phyloP scores from a whole-genome alignment of 1,140 invertebrate genomes.

The Aethina tumida region DNA sequence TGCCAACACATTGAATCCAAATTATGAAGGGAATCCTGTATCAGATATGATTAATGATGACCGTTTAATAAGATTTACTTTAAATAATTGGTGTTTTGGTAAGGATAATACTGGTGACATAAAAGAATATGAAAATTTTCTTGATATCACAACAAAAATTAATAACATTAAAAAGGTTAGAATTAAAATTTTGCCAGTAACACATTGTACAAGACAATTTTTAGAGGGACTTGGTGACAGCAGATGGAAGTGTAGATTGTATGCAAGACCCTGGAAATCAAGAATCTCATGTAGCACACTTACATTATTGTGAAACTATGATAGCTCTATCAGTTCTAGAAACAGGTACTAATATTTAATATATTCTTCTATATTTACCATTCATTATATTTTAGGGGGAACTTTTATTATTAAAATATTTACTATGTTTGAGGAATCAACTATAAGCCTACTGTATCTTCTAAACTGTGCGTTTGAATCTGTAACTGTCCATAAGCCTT shows the following conservation, averaged over 20 bases:
- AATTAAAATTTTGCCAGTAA: background rate
- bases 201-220: constrained; percentile 9
- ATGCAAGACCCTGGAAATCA: constrained; percentile 73
- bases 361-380: background rate
- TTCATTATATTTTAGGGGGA: constrained; percentile 49
- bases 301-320: constrained; percentile 77
- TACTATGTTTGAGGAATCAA: constrained; percentile 76
- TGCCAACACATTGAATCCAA: constrained; percentile 80
- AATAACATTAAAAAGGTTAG: constrained; percentile 5
- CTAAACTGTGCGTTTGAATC: constrained; percentile 63
- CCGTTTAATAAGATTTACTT: constrained; percentile 67
- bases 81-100: constrained; percentile 79
- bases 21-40: constrained; percentile 76
- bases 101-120: constrained; percentile 76
- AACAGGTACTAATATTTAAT: constrained; percentile 8
- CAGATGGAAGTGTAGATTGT: constrained; percentile 90
- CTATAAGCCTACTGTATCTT: constrained; percentile 71
- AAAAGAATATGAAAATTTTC: constrained; percentile 54
- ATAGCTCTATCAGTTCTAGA: constrained; percentile 60
- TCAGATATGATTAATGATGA: constrained; percentile 74
- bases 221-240: constrained; percentile 62
- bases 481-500: constrained; percentile 76
- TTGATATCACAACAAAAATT: constrained; percentile 16
- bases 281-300: constrained; percentile 61
- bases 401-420: constrained; percentile 87